Conservation (phyloP, 2,113 vertebrate species). For the Sylvilagus bachmani region DNA sequence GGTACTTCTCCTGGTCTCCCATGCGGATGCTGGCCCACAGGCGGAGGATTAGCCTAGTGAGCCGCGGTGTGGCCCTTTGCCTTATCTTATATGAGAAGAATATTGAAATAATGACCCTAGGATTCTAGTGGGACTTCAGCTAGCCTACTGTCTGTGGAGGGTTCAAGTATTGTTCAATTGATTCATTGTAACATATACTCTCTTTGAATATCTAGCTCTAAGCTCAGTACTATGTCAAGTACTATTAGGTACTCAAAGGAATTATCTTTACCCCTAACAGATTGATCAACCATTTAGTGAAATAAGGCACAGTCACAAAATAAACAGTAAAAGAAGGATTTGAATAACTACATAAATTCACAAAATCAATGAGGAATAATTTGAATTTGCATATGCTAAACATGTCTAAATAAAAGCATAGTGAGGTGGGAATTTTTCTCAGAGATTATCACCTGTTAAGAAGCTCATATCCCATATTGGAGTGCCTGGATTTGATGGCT, state of each 20-base stretch:
- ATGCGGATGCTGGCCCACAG: too few relatives aligned
- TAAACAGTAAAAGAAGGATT: background rate
- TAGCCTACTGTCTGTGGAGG: background rate
- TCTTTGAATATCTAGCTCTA: background rate
- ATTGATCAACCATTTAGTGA: background rate
- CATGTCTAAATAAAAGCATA: background rate
- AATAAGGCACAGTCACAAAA: slow-evolving; percentile 2
- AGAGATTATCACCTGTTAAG: too few relatives aligned
- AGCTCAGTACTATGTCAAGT: background rate
- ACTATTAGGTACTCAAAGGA: background rate
- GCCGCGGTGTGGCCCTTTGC: background rate
- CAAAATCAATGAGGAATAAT: background rate
- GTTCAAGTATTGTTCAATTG: slow-evolving; percentile 28
- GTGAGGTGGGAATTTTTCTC: too few relatives aligned
- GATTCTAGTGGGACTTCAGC: background rate
- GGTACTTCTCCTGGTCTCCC: too few relatives aligned
- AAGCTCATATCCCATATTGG: too few relatives aligned
- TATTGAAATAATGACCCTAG: background rate
- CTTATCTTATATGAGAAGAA: slow-evolving; percentile 20
- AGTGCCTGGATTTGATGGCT: too few relatives aligned
- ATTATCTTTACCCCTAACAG: background rate
- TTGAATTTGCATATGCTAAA: slow-evolving; percentile 5
- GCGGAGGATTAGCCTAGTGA: too few relatives aligned
- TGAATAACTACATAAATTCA: background rate
- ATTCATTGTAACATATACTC: background rate